Conservation (phyloP, 1,140 invertebrate species). For the Cepaea nemoralis region DNA sequence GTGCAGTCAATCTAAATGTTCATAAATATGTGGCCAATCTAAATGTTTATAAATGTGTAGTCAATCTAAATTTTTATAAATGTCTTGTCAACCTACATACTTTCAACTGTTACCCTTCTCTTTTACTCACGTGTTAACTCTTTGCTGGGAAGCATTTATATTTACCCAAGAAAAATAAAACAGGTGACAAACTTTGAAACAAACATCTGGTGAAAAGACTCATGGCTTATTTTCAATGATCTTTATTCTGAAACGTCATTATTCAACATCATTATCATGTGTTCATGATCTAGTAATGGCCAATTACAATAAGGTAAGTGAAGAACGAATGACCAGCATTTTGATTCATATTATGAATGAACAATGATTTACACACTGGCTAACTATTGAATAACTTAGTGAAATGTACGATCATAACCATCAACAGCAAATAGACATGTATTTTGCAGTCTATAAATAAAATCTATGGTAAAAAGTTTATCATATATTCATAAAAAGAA, state of each 20-base stretch:
- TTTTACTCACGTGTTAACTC: background rate
- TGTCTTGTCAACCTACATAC: too few species aligned
- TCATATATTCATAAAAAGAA: conserved; percentile 1
- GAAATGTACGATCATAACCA: background rate
- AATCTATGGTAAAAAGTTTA: background rate
- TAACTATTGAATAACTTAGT: background rate
- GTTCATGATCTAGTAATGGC: background rate
- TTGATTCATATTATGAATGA: background rate
- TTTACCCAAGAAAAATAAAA: background rate
- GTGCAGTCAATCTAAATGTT: background rate
- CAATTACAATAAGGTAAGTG: background rate
- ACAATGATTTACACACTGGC: background rate
- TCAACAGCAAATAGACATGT: background rate
- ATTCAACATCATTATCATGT: conserved; percentile 32
- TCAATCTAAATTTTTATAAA: too few species aligned
- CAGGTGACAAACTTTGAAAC: conserved; percentile 8
- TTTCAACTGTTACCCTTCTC: too few species aligned
- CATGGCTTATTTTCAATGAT: conserved; percentile 8
- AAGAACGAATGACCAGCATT: background rate
- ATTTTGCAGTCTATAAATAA: background rate
- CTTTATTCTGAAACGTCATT: conserved; percentile 17
- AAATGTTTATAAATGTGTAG: too few species aligned
- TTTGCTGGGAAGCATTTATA: background rate
- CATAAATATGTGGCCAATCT: too few species aligned
- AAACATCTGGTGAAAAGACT: background rate